phyloP scores from a whole-genome alignment of 2,888 invertebrate species.

The Caradrina kadenii region DNA sequence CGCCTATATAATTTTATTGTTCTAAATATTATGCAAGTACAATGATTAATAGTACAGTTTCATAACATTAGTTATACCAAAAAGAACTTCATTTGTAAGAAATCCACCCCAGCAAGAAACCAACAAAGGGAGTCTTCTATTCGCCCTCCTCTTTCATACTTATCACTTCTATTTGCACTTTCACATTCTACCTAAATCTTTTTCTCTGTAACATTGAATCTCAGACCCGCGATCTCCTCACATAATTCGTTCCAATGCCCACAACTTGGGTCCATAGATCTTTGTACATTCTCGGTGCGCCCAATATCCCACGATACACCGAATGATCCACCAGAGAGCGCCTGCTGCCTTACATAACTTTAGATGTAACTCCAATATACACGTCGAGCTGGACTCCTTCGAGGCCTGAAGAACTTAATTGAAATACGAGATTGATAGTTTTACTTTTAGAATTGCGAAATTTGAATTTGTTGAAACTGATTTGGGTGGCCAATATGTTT shows the following conservation, averaged over 20 bases:
- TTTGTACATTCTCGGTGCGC: slow-evolving; percentile 30
- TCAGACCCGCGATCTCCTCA: background rate
- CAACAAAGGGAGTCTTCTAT: no score
- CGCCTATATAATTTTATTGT: no score
- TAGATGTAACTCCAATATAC: slow-evolving; percentile 16
- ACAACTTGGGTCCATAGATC: slow-evolving; percentile 27
- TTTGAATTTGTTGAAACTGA: slow-evolving; percentile 22
- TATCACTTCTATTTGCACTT: background rate
- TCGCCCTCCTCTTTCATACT: no score
- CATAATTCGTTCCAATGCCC: slow-evolving; percentile 23
- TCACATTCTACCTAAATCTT: slow-evolving; percentile 1
- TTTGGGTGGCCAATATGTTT: slow-evolving; percentile 3
- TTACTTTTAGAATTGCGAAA: slow-evolving; percentile 2
- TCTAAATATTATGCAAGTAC: no score
- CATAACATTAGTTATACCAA: no score
- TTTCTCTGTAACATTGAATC: background rate
- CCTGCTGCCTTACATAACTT: slow-evolving; percentile 29
- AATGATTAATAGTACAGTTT: no score
- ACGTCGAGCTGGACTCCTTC: background rate
- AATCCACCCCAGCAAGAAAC: no score
- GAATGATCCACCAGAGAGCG: slow-evolving; percentile 18
- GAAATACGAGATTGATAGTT: slow-evolving; percentile 19
- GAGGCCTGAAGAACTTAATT: slow-evolving; percentile 3
- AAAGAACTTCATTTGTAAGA: no score
- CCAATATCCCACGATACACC: slow-evolving; percentile 45